A percentile compares a stretch with the other conserved stretches of the same genome.
These are phyloP conservation scores for Carduelis carduelis DNA, from an alignment of 2,797 vertebrate genomes.

Conservation along the genomic window DNA sequence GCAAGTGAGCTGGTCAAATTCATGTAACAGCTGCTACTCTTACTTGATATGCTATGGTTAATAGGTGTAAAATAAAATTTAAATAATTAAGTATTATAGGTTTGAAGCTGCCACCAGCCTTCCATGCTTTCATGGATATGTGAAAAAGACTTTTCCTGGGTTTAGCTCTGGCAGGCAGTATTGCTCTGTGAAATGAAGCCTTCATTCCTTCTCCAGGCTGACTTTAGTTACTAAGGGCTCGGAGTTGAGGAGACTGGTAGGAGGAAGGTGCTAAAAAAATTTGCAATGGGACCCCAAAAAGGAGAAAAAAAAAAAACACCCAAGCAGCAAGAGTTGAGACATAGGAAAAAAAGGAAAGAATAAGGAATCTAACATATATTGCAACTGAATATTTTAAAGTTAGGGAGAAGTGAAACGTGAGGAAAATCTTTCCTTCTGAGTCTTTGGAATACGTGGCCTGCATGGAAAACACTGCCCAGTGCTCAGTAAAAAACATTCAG, in stretches of 20 bases:
- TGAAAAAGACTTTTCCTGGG: not conserved
- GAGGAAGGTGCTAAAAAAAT: not conserved
- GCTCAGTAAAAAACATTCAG: not conserved
- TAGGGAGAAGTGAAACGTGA: not conserved
- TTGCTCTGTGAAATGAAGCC: not conserved
- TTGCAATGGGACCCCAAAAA: not conserved
- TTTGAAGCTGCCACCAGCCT: constrained; percentile 13
- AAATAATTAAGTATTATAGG: constrained; percentile 42
- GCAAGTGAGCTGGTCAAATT: constrained; percentile 92
- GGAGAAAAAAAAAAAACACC: accelerated
- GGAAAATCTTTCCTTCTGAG: not conserved
- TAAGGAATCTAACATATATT: not conserved
- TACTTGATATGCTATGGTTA: constrained; percentile 89
- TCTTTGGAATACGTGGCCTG: not conserved
- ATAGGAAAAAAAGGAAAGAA: not conserved
- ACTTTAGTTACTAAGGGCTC: not conserved
- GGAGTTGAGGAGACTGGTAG: not conserved
- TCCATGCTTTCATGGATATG: constrained; percentile 52
- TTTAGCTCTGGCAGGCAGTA: not conserved
- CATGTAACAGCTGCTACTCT: constrained; percentile 93
- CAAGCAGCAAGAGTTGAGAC: not conserved
- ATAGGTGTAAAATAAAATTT: constrained; percentile 74
- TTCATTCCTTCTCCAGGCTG: not conserved
- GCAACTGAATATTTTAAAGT: not conserved
- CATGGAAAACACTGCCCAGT: not conserved